Base-by-base conservation (phyloP, 2,113 vertebrate genomes). In the Hippocampus guttulatus region DNA sequence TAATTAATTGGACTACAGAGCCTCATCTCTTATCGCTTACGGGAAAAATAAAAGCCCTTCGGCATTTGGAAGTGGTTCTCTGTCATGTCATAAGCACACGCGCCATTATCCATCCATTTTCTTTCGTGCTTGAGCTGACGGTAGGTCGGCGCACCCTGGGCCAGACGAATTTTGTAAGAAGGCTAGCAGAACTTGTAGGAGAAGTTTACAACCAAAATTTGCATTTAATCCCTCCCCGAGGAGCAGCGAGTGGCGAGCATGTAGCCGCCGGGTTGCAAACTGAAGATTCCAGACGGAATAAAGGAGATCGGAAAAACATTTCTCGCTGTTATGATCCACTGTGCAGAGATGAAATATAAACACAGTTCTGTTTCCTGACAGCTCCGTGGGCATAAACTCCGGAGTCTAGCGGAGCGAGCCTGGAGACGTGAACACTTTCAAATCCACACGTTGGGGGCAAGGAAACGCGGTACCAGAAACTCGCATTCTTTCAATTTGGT, bases 1-100 rank as follows among this genome's bases (percentile, higher is more conserved):
- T 79, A 78, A 75, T 84, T 78, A 86, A 86, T 65, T 81, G 65
- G 55, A 73, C 76, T 30, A 47, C 70, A 51, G 67, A 66, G 65
- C 20, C 69, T 81, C 72, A 75, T 81, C 66, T 71, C 58, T 67
- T 71, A 76, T 52, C 70, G 73, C 68, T 77, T 72, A 75, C 68
- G 78, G 71, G 78, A 75, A 79, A 38, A 58, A 79, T 23, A 45
- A 65, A 65, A 47, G 27, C 73, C 82, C 78, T 0, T 23, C 70
- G 77, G 82, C 74, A 33, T 62, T 78, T 74, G 43, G 25, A 78
- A 58, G 38, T 57, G 45, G 27, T 43, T 23, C 64, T 69, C 64
- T 58, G n/a, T 67, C 16, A 33, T 61, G 27, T 49, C 65, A 71
- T 64, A 68, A 54, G 57, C 73, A 70, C n/a, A 38, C 27, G 8